These are phyloP conservation scores for Ladona fulva DNA, from an alignment of 1,140 invertebrate species.

Conservation along the genomic window DNA sequence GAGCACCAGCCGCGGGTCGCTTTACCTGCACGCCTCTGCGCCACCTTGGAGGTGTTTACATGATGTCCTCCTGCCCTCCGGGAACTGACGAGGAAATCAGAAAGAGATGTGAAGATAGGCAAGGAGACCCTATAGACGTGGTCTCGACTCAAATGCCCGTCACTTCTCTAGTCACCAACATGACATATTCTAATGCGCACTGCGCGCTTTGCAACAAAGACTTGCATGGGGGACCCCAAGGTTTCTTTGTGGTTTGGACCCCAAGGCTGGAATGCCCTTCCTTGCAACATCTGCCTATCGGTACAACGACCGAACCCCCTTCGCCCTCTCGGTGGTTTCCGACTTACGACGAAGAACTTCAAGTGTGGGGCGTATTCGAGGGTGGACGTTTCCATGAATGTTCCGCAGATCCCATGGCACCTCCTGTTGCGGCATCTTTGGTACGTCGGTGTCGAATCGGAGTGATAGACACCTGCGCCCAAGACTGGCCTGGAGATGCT, in stretches of 20 bases:
- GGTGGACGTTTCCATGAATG: background rate
- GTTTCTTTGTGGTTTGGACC: slow-evolving; percentile 34
- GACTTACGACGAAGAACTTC: background rate
- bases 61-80: slow-evolving; percentile 36
- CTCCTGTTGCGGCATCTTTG: background rate
- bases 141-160: slow-evolving; percentile 38
- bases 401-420: background rate
- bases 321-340: background rate
- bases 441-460: background rate
- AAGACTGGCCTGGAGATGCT: background rate
- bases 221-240: background rate
- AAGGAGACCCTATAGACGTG: slow-evolving; percentile 28
- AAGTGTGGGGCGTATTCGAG: background rate
- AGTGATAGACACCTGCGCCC: background rate
- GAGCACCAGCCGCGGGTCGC: background rate
- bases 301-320: background rate
- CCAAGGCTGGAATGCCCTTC: slow-evolving; percentile 36
- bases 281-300: slow-evolving; percentile 18
- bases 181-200: slow-evolving; percentile 46
- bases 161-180: slow-evolving; percentile 34
- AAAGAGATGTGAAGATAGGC: slow-evolving; percentile 27
- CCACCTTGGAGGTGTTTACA: slow-evolving; percentile 39
- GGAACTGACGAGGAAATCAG: slow-evolving; percentile 24
- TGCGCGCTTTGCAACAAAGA: slow-evolving; percentile 47
- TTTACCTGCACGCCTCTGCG: slow-evolving; percentile 36